Percentiles rank a stretch among this genome's conserved stretches.
phyloP scores from a whole-genome alignment of 2,797 vertebrate species.

The Luscinia megarhynchos region DNA sequence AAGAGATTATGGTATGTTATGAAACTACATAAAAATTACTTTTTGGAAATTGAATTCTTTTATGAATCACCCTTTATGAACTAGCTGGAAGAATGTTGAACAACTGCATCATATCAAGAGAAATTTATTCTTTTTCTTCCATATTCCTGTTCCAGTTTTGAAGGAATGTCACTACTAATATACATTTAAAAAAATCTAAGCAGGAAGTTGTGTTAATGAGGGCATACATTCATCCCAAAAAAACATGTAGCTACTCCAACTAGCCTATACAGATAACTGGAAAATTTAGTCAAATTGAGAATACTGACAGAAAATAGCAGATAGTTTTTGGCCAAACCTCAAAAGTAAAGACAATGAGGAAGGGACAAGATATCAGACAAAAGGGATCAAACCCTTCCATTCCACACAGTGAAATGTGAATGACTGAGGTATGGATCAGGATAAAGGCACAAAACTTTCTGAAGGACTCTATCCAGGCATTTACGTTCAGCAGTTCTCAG shows the following conservation, averaged over 20 bases:
- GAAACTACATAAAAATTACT: background rate
- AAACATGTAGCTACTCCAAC: background rate
- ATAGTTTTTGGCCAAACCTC: background rate
- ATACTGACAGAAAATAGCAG: background rate
- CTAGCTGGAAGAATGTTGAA: background rate
- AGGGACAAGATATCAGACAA: background rate
- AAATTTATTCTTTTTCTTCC: background rate
- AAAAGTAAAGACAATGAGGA: background rate
- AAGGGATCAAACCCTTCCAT: background rate
- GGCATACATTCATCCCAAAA: background rate
- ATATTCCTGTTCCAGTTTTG: background rate
- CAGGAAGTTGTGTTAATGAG: background rate
- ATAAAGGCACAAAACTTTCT: background rate
- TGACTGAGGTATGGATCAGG: background rate
- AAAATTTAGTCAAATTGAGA: background rate
- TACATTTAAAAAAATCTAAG: background rate
- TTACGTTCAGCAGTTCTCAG: background rate
- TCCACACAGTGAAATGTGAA: background rate
- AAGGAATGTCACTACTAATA: background rate
- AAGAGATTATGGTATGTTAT: background rate
- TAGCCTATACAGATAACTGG: background rate
- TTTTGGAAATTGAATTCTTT: background rate
- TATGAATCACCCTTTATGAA: background rate
- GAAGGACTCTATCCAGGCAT: background rate
- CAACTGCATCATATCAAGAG: background rate